Evolutionary conservation across 2,888 invertebrate genomes (phyloP), one percentile per base, ranked within the genome.

Genomic region (Cenopis cana): DNA sequence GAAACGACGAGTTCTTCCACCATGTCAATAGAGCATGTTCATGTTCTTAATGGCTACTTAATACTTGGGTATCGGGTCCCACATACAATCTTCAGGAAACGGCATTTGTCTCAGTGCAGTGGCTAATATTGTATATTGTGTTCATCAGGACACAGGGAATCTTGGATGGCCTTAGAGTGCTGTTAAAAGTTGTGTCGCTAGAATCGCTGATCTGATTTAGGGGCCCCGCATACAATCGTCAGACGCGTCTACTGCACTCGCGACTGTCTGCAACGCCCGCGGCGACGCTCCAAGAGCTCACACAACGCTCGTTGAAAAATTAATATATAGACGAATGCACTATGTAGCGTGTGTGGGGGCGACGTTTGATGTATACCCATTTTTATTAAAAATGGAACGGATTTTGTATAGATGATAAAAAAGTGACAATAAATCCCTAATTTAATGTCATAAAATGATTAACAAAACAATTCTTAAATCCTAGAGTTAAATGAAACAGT

Each of bases 191-290:
- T n/a, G n/a, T 41, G 4, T 3, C 18, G 50, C 1, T 41, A 41
- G 10, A 9, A 33, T 8, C 29, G 61, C 61, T 17, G 12, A 18
- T 2, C 2, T 8, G 9, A 33, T 33, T 24, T 12, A 8, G 18
- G n/a, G 61, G 61, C 84, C 78, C 73, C 72, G 72, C 79, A 68
- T 68, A 69, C 78, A 83, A 56, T 66, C 73, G 83, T 82, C 82
- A 81, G 81, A 76, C 82, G 81, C 83, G 87, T 86, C 86, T 84
- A 76, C 82, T 81, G 79, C 86, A 85, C 84, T 85, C 86, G 85
- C 79, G 82, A 82, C 87, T 85, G 90, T 89, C 89, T 89, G 83
- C 87, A 81, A 79, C 85, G 89, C 90, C 87, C 80, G 82, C 85
- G 89, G 90, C 90, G 85, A 85, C 87, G 81, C 82, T 84, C 85